Percentiles rank a stretch among this genome's conserved stretches.
phyloP scores from a whole-genome alignment of 1,140 invertebrate species.

The Limonius californicus region DNA sequence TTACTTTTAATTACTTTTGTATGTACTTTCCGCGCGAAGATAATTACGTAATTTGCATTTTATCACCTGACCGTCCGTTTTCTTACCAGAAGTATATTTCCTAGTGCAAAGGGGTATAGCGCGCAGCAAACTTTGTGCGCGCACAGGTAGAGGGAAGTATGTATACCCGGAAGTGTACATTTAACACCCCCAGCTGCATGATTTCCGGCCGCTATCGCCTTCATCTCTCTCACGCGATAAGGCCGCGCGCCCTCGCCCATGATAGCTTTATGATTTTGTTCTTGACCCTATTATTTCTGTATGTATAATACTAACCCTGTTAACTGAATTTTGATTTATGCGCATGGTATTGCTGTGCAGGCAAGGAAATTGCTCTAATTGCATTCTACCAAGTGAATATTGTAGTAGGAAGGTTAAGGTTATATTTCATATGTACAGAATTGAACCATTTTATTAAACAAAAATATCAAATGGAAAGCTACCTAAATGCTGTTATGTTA shows the following conservation, averaged over 20 bases:
- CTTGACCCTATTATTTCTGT: constrained; percentile 1
- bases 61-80: not conserved
- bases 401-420: too few species aligned
- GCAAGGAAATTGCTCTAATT: too few species aligned
- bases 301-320: not conserved
- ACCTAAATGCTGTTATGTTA: too few species aligned
- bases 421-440: too few species aligned
- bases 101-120: not conserved
- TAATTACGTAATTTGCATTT: constrained; percentile 4
- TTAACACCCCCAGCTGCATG: constrained; percentile 9
- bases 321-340: not conserved
- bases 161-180: constrained; percentile 9
- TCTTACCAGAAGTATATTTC: too few species aligned
- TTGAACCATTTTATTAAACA: too few species aligned
- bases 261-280: constrained; percentile 10
- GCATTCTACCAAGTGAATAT: too few species aligned
- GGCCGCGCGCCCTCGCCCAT: constrained; percentile 1
- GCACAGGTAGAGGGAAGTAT: not conserved
- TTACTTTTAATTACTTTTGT: too few species aligned
- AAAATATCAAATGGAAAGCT: too few species aligned
- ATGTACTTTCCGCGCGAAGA: not conserved
- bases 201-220: constrained; percentile 8
- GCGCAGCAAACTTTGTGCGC: too few species aligned
- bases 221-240: constrained; percentile 12
- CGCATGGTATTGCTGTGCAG: too few species aligned